phyloP scores from a whole-genome alignment of 2,888 invertebrate species.

The Chrysina gloriosa region DNA sequence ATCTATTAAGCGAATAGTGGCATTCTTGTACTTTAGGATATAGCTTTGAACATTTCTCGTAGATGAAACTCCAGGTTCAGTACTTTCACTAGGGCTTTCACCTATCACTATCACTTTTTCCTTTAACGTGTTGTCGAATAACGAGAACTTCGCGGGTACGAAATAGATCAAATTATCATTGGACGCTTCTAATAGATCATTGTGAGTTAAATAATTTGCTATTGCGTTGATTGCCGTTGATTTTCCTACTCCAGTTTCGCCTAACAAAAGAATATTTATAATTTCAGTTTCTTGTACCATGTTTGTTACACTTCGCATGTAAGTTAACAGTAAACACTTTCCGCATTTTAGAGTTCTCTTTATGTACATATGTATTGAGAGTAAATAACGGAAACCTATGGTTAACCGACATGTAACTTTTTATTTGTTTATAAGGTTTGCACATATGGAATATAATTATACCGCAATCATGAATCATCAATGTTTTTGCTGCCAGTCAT shows the following conservation, averaged over 20 bases:
- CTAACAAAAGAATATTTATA: constrained; percentile 58
- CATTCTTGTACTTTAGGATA: constrained; percentile 62
- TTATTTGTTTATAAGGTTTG: no score
- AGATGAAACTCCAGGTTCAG: constrained; percentile 44
- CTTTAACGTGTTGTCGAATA: constrained; percentile 51
- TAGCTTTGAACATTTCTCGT: constrained; percentile 71
- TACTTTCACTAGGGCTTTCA: constrained; percentile 47
- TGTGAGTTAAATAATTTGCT: constrained; percentile 55
- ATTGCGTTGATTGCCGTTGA: constrained; percentile 60
- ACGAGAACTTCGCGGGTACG: constrained; percentile 54
- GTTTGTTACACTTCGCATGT: not conserved
- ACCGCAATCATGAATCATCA: no score
- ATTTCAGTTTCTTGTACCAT: constrained; percentile 6
- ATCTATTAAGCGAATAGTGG: constrained; percentile 55
- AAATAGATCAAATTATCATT: constrained; percentile 51
- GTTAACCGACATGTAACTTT: no score
- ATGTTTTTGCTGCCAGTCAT: no score
- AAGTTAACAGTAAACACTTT: no score
- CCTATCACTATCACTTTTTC: constrained; percentile 49
- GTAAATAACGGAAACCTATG: no score
- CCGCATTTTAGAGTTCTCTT: no score
- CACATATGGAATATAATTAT: no score
- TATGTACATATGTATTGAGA: no score
- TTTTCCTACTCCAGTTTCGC: constrained; percentile 60
- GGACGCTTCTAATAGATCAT: constrained; percentile 49